A percentile compares a stretch with the other conserved stretches of the same genome.
phyloP scores from a whole-genome alignment of 2,888 invertebrate genomes.

The Lacanobia wlatinum region DNA sequence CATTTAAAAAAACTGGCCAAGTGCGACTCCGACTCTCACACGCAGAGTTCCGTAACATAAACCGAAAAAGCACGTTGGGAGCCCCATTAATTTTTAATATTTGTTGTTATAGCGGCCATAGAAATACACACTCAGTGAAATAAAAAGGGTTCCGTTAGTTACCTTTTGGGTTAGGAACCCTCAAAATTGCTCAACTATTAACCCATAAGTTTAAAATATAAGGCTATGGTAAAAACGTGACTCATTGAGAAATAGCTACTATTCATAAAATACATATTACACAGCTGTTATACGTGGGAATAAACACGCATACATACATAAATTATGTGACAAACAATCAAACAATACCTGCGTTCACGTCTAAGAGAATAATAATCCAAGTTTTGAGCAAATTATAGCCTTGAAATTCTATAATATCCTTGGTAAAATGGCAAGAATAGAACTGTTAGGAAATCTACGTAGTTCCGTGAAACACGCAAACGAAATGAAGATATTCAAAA shows the following conservation, averaged over 20 bases:
- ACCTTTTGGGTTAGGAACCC: no score
- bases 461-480: neutral
- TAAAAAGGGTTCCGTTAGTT: no score
- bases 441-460: constrained; percentile 9
- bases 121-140: no score
- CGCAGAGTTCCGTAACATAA: no score
- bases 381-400: constrained; percentile 48
- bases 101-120: no score
- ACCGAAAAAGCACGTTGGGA: no score
- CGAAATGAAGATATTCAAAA: neutral
- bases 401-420: constrained; percentile 42
- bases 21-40: no score
- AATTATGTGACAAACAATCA: constrained; percentile 62
- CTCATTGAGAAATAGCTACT: constrained; percentile 34
- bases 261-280: constrained; percentile 40
- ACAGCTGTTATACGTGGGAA: constrained; percentile 66
- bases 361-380: constrained; percentile 45
- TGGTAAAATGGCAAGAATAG: constrained; percentile 15
- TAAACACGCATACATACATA: constrained; percentile 52
- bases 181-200: neutral
- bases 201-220: constrained; percentile 2
- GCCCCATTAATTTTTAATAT: no score
- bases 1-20: no score
- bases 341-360: constrained; percentile 57
- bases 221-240: constrained; percentile 19